Conservation (phyloP, 1,140 invertebrate species). For the Drosophila bocki region DNA sequence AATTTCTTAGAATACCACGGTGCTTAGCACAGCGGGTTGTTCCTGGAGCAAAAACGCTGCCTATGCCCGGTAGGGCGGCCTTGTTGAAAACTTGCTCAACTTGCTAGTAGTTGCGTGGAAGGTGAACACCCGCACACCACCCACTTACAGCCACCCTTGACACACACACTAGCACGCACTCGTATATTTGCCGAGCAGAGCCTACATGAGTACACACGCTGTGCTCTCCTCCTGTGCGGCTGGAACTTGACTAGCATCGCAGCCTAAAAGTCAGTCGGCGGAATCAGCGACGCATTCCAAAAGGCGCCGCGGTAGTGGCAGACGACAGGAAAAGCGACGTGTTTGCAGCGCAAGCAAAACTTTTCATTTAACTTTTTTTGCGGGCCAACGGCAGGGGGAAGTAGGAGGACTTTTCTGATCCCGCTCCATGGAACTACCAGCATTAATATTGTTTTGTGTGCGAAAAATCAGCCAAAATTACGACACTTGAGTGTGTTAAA, state of each 20-base stretch:
- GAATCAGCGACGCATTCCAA: conserved; percentile 75
- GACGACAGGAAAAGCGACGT: conserved; percentile 77
- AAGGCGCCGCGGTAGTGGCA: conserved; percentile 42
- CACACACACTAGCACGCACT: conserved; percentile 16
- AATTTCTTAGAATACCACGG: conserved; percentile 1
- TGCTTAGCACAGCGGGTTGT: conserved; percentile 15
- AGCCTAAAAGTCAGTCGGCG: conserved; percentile 77
- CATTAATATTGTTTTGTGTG: conserved; percentile 83
- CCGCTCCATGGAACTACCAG: conserved; percentile 65
- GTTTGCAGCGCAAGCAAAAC: conserved; percentile 81
- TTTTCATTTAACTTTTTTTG: conserved; percentile 79
- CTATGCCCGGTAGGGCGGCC: conserved; percentile 9
- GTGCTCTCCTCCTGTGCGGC: conserved; percentile 28
- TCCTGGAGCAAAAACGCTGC: conserved; percentile 8
- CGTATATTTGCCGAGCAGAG: conserved; percentile 16
- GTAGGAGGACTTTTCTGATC: conserved; percentile 18
- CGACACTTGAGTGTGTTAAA: conserved; percentile 83
- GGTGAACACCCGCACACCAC: conserved; percentile 37
- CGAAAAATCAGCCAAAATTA: conserved; percentile 83
- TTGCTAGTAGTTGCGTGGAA: conserved; percentile 50
- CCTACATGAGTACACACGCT: conserved; percentile 49
- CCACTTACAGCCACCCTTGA: not conserved
- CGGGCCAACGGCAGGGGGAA: conserved; percentile 11
- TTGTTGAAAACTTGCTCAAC: conserved; percentile 63
- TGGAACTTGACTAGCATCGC: conserved; percentile 67